Evolutionary conservation across 2,113 vertebrate species (phyloP), one percentile per base, ranked within the genome.

Genomic region (Scolopax mira): DNA sequence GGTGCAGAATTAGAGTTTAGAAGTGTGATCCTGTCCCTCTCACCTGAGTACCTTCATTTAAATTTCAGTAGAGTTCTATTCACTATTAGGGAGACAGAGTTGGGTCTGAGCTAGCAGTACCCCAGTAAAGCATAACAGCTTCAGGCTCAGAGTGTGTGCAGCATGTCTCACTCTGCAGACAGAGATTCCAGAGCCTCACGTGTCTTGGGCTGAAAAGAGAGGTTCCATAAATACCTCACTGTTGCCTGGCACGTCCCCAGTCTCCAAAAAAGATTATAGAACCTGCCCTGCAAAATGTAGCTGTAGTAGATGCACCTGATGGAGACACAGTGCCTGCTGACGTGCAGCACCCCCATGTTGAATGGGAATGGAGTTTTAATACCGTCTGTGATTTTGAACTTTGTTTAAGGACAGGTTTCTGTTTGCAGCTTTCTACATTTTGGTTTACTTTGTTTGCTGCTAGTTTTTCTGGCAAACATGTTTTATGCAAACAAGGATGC

Each of bases 401-500:
- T 79, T 82, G 72, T 33, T 61, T 95, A 48, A 89, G 85, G 91
- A 85, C 90, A 86, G 51, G 55, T 86, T 79, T 93, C 71, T 91
- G 65, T 93, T 95, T 91, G 88, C 85, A 79, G 44, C 80, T 55
- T 81, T 91, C 71, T 82, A 65, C 77, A 51, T 69, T 69, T 69
- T 73, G 46, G 61, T 79, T 93, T 79, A 75, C 77, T 89, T 91
- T 94, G 61, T 73, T 95, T 83, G 77, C 61, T 70, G 55, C 66
- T 89, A 25, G 46, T n/a, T 91, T 91, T 73, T 86, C 73, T 95
- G 85, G 51, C 71, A 91, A 92, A 79, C 44, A 73, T 1, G 0
- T 55, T 89, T 75, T 92, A 58, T 83, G 92, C 72, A 92, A 93
- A 94, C 91, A 91, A 69, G 75, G 80, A 93, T 86, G 77, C 62